Evolutionary conservation across 35 echinoderm and acorn worm genomes (phyloP).

Genomic region (Stichopus chloronotus): DNA sequence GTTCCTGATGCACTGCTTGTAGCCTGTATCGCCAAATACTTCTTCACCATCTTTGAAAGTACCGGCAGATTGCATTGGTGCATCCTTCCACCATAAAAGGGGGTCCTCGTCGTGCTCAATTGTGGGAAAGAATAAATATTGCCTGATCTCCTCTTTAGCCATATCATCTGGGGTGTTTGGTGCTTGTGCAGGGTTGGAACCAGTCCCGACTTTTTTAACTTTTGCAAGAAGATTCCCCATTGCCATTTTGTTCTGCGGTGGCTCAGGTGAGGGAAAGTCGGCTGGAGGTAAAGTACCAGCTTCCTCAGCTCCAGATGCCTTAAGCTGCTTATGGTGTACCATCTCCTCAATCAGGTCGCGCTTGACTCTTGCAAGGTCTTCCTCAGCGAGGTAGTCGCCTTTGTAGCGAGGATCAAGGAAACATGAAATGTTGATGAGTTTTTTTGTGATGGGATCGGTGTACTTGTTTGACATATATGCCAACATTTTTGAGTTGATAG

Average conservation of each 20-base stretch:
- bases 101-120: slow-evolving; percentile 29
- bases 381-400: slow-evolving; percentile 23
- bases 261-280: background rate
- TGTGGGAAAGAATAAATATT: background rate
- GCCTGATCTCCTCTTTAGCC: background rate
- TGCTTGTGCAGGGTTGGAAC: background rate
- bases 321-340: background rate
- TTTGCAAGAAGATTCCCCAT: slow-evolving; percentile 24
- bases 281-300: background rate
- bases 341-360: slow-evolving; percentile 11
- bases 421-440: slow-evolving; percentile 12
- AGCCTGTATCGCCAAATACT: slow-evolving; percentile 13
- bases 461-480: slow-evolving; percentile 21
- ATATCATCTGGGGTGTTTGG: background rate
- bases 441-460: slow-evolving; percentile 4
- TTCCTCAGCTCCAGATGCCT: slow-evolving; percentile 16
- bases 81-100: slow-evolving; percentile 38
- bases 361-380: slow-evolving; percentile 3
- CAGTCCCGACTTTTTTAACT: slow-evolving; percentile 24
- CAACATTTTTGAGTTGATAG: background rate
- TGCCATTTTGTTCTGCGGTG: slow-evolving; percentile 25
- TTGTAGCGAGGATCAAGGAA: slow-evolving; percentile 39
- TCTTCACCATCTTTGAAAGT: background rate
- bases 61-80: background rate
- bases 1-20: slow-evolving; percentile 36